Base-by-base conservation (phyloP, 2,113 vertebrate genomes). In the Daubentonia madagascariensis region DNA sequence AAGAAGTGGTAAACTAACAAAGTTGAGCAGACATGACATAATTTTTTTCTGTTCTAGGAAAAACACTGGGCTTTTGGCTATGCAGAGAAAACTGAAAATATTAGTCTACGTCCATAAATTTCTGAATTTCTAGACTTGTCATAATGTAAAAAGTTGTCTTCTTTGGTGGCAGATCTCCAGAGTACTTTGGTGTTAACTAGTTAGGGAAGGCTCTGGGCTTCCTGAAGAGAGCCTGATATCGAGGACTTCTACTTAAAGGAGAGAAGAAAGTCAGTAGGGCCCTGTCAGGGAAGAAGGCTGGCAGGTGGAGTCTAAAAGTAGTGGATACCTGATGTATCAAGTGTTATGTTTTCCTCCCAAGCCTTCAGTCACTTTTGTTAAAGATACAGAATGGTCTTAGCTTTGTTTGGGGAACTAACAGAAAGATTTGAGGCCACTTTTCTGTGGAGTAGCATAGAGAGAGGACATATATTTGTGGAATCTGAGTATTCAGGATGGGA, bases 41-140 rank as follows among this genome's bases (percentile, higher is more conserved):
- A 3, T 45, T 89, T 57, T 45, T 80, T 91, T 50, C 52, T 90
- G 20, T 89, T 85, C 76, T 72, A 50, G 43, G 72, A 48, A 79
- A 87, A 93, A 48, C 30, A 67, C 25, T 85, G 25, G 65, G 25
- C 28, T 95, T 90, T 87, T 52, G 11, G 6, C 43, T 79, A 0
- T 87, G n/a, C 12, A 87, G 45, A 95, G 72, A 54, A 80, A 79
- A 92, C 92, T 12, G 45, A 87, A 85, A 79, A 57, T 95, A 48
- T 59, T 65, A 73, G 25, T 35, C 61, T 57, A 76, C 43, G 32
- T 73, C 30, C 14, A 5, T 89, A 79, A 45, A 50, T 86, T 88
- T 72, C 59, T 86, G 43, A 50, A 86, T 89, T 79, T 96, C 79
- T 87, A 73, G 50, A 84, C 16, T 95, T 95, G 81, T 8, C 0